Percentiles rank a stretch among this genome's conserved stretches.
Conservation (phyloP, 2,888 invertebrate genomes). For the Himalopsyche japonica region DNA sequence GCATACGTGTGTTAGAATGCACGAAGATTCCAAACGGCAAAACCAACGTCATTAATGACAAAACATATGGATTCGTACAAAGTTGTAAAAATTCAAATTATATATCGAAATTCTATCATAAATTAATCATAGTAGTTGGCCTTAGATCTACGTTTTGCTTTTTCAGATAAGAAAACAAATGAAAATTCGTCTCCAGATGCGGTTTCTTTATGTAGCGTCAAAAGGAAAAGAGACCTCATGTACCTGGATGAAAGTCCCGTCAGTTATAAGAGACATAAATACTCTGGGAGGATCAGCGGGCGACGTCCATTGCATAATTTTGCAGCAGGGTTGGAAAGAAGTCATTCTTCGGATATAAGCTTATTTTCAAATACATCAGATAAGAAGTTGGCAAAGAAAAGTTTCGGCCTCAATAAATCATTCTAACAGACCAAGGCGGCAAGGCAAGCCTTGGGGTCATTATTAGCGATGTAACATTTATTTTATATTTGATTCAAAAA, state of each 20-base stretch:
- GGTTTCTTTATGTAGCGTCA: background rate
- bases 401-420: background rate
- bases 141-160: background rate
- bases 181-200: background rate
- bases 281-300: conserved; percentile 52
- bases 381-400: background rate
- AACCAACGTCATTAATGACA: no score
- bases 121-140: no score
- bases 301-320: conserved; percentile 50
- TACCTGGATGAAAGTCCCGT: conserved; percentile 52
- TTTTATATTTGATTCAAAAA: no score
- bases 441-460: no score
- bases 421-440: background rate
- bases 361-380: background rate
- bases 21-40: no score
- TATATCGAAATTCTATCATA: no score
- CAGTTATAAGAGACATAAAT: conserved; percentile 48
- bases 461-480: background rate
- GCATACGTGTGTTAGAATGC: no score
- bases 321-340: conserved; percentile 38
- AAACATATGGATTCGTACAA: no score
- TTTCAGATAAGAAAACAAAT: background rate
- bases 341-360: conserved; percentile 16
- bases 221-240: conserved; percentile 40
- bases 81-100: no score